Evolutionary conservation across 2,797 vertebrate species (phyloP), one percentile per base, ranked within the genome.

Genomic region (Poecilia picta): DNA sequence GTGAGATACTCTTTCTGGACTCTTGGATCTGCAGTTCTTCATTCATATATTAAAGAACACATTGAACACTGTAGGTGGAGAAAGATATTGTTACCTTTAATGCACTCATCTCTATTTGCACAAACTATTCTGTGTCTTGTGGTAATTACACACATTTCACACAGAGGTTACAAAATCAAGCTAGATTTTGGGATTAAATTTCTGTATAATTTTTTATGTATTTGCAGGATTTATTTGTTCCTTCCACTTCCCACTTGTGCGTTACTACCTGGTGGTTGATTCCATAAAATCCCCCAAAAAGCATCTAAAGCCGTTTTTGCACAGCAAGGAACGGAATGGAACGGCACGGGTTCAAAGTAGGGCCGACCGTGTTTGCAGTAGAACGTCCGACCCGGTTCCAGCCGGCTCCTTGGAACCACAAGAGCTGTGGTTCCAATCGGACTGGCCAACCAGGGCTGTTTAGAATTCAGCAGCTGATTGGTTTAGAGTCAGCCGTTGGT

Each of bases 21-120:
- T 83, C 73, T 90, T 89, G 80, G 86, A 89, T 91, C 88, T 81
- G 49, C 73, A 46, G 47, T 59, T 16, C 76, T 57, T 74, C 76
- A 78, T 68, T 86, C 82, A 73, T 85, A 68, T 77, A 73, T 83
- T 85, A 82, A 49, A 77, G 81, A 85, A 45, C 25, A 70, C 25
- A 8, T 43, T 84, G 78, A 51, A 89, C 80, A 82, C 84, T 87
- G 82, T 39, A 72, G 72, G 49, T 28, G 31, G 20, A 64, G n/a
- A 80, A 49, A 10, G 39, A 62, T 78, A 79, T 72, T 80, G 51
- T 77, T 25, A 70, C 82, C 72, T 81, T n/a, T 75, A 10, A 45
- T 75, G 23, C 4, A 76, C 77, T 25, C 18, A 1, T 28, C 8
- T 36, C 8, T 28, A 25, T 31, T 36, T 45, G 25, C 66, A 49